phyloP scores from a whole-genome alignment of 1,140 invertebrate species.

The Drosophila takahashii region DNA sequence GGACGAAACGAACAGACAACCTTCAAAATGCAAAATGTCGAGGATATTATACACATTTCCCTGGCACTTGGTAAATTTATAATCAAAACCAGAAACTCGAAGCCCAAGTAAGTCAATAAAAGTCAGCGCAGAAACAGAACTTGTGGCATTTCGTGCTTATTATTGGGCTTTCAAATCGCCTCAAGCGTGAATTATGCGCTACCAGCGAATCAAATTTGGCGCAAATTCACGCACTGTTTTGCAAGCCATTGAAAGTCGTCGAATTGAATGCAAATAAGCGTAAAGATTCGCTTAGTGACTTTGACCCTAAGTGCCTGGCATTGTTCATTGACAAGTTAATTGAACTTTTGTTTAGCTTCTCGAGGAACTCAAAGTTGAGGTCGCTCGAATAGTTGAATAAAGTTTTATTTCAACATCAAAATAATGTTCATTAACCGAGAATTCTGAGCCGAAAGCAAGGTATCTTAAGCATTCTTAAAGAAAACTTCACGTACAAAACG shows the following conservation, averaged over 20 bases:
- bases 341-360: slow-evolving; percentile 62
- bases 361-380: slow-evolving; percentile 1
- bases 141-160: slow-evolving; percentile 75
- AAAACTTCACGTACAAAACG: neutral
- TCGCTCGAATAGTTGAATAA: slow-evolving; percentile 1
- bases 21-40: slow-evolving; percentile 24
- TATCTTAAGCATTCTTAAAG: neutral
- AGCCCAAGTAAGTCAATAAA: slow-evolving; percentile 65
- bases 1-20: slow-evolving; percentile 18
- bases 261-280: slow-evolving; percentile 79
- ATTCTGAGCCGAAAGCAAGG: neutral
- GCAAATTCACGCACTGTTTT: slow-evolving; percentile 38
- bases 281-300: slow-evolving; percentile 76
- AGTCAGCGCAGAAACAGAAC: slow-evolving; percentile 62
- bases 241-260: slow-evolving; percentile 61
- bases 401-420: neutral
- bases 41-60: slow-evolving; percentile 30
- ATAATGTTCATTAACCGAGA: neutral
- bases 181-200: slow-evolving; percentile 80
- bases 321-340: slow-evolving; percentile 76
- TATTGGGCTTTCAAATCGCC: slow-evolving; percentile 76
- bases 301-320: slow-evolving; percentile 43
- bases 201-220: slow-evolving; percentile 51
- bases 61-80: slow-evolving; percentile 73
- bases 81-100: slow-evolving; percentile 67